Percentiles rank a stretch among this genome's conserved stretches.
Conservation (phyloP, 1,140 invertebrate species). For the Nasonia giraulti region DNA sequence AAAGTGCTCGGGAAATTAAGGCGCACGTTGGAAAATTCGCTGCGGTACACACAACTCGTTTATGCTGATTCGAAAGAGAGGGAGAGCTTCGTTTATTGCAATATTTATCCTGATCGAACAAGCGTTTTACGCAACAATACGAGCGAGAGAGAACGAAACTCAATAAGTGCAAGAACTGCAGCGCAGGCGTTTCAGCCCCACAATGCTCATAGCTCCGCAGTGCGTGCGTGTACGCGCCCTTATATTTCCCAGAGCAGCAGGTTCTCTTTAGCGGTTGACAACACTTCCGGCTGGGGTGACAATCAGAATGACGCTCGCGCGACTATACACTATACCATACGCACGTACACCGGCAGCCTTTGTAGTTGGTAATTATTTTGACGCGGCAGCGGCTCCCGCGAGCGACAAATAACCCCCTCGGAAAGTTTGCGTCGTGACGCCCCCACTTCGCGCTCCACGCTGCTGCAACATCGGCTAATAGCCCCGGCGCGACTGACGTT, state of each 20-base stretch:
- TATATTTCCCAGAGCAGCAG: neutral
- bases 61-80: neutral
- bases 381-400: neutral
- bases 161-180: neutral
- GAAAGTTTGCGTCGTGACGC: slow-evolving; percentile 12
- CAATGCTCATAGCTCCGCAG: neutral
- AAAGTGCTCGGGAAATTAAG: neutral
- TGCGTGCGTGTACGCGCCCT: neutral
- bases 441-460: neutral
- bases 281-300: neutral
- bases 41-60: neutral
- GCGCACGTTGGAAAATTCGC: neutral
- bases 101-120: neutral
- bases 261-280: slow-evolving; percentile 25
- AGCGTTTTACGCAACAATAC: no score
- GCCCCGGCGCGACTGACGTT: neutral
- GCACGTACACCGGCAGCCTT: slow-evolving; percentile 12
- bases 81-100: no score
- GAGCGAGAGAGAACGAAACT: neutral
- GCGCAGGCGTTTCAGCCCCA: neutral
- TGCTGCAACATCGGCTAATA: slow-evolving; percentile 23
- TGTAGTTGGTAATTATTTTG: slow-evolving; percentile 31
- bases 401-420: slow-evolving; percentile 18
- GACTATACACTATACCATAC: neutral
- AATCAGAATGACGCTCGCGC: slow-evolving; percentile 13